Base-by-base conservation (phyloP, 1,140 invertebrate genomes). In the Bombyx mori region DNA sequence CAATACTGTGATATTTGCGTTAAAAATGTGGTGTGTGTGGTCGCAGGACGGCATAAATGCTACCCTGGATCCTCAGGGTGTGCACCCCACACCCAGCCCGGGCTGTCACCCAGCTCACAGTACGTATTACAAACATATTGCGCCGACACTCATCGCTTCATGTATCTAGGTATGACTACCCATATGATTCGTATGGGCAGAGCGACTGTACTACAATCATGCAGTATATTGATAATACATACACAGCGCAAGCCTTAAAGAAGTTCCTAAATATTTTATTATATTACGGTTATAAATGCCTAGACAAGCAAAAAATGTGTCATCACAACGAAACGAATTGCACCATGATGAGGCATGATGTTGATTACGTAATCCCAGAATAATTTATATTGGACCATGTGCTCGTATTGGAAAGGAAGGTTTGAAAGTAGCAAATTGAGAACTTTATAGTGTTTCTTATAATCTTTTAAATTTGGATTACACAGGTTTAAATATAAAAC, bases 111-210 rank as follows among this genome's bases (percentile, higher is more conserved):
- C 72, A 63, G 67, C 68, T 66, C 72, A 77, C 78, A 69, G 84
- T 86, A 87, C 80, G 84, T 87, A 86, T 86, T 70, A 60, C 73
- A 75, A 79, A 74, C 77, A 79, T 79, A 79, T 80, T 82, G 80
- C 77, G 79, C 78, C 82, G 80, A 77, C 77, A 83, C 79, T 72
- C 57, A 55, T 65, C 56, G 26, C 56, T 61, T 62, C 64, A 65
- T 77, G 66, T 78, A 81, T 71, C 61, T 80, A 85, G 75, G 75
- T 80, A 77, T 80, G 74, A 64, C 55, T 62, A 67, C 57, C 52
- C 55, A 63, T 68, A 58, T 65, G 56, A 73, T 73, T 62, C 61
- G 66, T 62, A 65, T 73, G 64, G 71, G 68, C 68, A 72, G 68
- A 62, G 65, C 63, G 69, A 63, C 62, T 73, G 61, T 56, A 62